Evolutionary conservation across 2,888 invertebrate genomes (phyloP).

Genomic region (Rapana venosa): DNA sequence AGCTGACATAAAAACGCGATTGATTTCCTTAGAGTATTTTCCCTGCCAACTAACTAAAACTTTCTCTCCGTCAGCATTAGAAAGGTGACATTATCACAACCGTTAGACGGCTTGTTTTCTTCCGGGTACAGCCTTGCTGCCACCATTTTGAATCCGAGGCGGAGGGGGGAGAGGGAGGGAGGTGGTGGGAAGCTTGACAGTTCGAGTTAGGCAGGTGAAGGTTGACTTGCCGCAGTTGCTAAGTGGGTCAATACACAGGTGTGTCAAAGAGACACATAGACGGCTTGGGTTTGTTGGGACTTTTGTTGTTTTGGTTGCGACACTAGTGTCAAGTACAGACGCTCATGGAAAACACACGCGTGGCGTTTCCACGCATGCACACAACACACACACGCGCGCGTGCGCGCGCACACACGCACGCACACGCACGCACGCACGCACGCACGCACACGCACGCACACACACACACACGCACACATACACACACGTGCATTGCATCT

Average conservation of each 20-base stretch:
- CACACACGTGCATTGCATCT: not conserved
- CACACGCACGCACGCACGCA: not conserved
- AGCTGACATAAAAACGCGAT: not conserved
- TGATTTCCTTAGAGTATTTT: not conserved
- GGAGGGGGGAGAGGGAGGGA: not conserved
- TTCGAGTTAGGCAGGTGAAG: not conserved
- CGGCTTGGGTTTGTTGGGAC: no score
- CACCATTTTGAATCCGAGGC: constrained; percentile 16
- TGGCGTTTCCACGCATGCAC: not conserved
- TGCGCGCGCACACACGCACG: constrained; percentile 17
- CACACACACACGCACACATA: not conserved
- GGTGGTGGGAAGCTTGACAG: not conserved
- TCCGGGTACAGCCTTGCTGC: constrained; percentile 1
- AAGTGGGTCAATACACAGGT: constrained; percentile 9
- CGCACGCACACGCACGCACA: not conserved
- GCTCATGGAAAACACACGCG: not conserved
- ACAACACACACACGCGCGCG: constrained; percentile 7
- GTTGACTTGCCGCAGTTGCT: not conserved
- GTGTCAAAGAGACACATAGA: not conserved
- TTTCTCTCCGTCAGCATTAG: not conserved
- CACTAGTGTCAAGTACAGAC: not conserved
- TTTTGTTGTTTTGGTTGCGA: no score
- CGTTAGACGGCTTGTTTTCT: no score
- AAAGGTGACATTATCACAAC: no score
- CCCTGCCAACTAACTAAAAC: not conserved